Evolutionary conservation across 2,797 vertebrate species (phyloP).

Genomic region (Otus scops): DNA sequence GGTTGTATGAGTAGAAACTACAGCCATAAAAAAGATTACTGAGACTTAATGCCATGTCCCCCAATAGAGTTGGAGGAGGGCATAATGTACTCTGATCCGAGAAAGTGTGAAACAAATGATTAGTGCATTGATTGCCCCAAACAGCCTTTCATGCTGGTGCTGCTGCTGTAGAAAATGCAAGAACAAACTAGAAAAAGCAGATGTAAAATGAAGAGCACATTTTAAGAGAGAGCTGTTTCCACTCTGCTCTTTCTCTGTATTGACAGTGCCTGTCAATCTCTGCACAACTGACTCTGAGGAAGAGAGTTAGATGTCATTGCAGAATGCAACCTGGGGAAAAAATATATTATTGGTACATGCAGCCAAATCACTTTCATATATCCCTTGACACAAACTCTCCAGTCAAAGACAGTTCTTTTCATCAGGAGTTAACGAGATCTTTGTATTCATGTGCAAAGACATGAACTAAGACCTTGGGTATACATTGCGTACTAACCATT

Average conservation of each 20-base stretch:
- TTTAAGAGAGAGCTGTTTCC: not conserved
- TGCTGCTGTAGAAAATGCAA: not conserved
- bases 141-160: not conserved
- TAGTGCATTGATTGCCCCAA: not conserved
- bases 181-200: not conserved
- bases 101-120: not conserved
- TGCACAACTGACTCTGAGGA: not conserved
- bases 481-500: not conserved
- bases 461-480: not conserved
- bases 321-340: not conserved
- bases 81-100: not conserved
- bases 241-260: not conserved
- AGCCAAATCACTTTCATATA: not conserved
- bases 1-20: not conserved
- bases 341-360: fast-evolving
- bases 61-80: fast-evolving
- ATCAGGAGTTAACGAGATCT: not conserved
- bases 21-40: not conserved
- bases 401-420: not conserved
- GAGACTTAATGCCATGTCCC: not conserved
- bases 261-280: not conserved
- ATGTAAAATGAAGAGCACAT: not conserved
- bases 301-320: not conserved
- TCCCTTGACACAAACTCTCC: too few species aligned
- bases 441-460: not conserved